Evolutionary conservation across 2,113 vertebrate genomes (phyloP).

Genomic region (Pseudorhombus dupliciocellatus): DNA sequence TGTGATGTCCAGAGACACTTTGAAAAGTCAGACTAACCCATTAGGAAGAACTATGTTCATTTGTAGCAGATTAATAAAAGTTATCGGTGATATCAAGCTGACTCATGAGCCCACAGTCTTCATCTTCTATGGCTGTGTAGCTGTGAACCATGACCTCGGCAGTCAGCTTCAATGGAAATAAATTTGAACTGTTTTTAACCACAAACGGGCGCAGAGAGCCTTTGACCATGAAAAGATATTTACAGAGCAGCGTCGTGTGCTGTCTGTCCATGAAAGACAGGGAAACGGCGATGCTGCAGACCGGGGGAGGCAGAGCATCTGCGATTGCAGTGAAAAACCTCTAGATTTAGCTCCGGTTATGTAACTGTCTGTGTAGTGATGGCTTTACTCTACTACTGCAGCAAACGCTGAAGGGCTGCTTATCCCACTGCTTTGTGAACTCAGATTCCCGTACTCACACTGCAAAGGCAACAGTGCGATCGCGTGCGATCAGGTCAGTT

Average conservation of each 20-base stretch:
- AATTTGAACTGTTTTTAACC: conserved; percentile 20
- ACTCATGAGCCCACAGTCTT: neutral
- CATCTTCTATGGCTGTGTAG: neutral
- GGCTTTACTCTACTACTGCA: conserved; percentile 55
- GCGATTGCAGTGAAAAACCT: conserved; percentile 32
- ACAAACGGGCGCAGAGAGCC: neutral
- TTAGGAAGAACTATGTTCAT: no score
- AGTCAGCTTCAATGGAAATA: conserved; percentile 32
- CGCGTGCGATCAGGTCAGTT: neutral
- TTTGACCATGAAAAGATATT: neutral
- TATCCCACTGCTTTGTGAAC: conserved; percentile 37
- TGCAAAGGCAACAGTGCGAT: neutral
- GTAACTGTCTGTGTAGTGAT: conserved; percentile 66
- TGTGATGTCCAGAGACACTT: neutral
- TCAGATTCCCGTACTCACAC: neutral
- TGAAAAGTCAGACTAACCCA: neutral
- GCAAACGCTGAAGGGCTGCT: conserved; percentile 47
- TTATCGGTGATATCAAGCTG: neutral
- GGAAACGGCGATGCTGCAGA: conserved; percentile 5
- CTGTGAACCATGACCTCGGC: neutral
- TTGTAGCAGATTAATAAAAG: no score
- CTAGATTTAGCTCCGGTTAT: conserved; percentile 62
- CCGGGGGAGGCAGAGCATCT: conserved; percentile 38
- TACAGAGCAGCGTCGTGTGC: neutral
- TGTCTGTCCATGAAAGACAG: conserved; percentile 12